Evolutionary conservation across 2,888 invertebrate species (phyloP).

Genomic region (Azorinus chamasolen): DNA sequence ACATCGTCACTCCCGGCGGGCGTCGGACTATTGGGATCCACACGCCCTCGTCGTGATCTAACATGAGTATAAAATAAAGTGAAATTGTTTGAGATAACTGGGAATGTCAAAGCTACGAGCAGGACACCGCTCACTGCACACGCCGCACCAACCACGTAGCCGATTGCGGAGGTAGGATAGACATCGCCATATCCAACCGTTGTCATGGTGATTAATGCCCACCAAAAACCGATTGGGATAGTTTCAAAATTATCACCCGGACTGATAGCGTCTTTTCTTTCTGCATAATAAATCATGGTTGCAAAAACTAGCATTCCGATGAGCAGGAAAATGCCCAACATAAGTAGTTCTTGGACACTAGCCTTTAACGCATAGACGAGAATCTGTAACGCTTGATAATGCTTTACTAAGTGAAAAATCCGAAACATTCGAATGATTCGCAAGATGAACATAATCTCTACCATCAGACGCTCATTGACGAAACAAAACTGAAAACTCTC

Average conservation of each 20-base stretch:
- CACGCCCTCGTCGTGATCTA: slow-evolving; percentile 73
- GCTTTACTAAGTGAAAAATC: slow-evolving; percentile 87
- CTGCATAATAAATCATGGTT: slow-evolving; percentile 86
- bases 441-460: slow-evolving; percentile 86
- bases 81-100: slow-evolving; percentile 86
- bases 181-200: slow-evolving; percentile 86
- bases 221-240: slow-evolving; percentile 87
- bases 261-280: slow-evolving; percentile 79
- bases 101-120: slow-evolving; percentile 84
- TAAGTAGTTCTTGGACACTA: slow-evolving; percentile 85
- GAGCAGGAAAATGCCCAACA: slow-evolving; percentile 85
- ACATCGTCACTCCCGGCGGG: slow-evolving; percentile 30
- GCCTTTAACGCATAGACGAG: slow-evolving; percentile 87
- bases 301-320: slow-evolving; percentile 86
- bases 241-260: slow-evolving; percentile 81
- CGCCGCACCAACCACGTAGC: slow-evolving; percentile 82
- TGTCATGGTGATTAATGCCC: slow-evolving; percentile 86
- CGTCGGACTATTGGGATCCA: slow-evolving; percentile 41
- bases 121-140: slow-evolving; percentile 85
- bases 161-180: slow-evolving; percentile 80
- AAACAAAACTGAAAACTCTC: slow-evolving; percentile 81
- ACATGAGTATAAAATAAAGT: slow-evolving; percentile 85
- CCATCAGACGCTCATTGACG: slow-evolving; percentile 82
- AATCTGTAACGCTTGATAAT: slow-evolving; percentile 87
- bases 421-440: slow-evolving; percentile 87